Base-by-base conservation (phyloP, 2,113 vertebrate species). In the Bubo bubo region DNA sequence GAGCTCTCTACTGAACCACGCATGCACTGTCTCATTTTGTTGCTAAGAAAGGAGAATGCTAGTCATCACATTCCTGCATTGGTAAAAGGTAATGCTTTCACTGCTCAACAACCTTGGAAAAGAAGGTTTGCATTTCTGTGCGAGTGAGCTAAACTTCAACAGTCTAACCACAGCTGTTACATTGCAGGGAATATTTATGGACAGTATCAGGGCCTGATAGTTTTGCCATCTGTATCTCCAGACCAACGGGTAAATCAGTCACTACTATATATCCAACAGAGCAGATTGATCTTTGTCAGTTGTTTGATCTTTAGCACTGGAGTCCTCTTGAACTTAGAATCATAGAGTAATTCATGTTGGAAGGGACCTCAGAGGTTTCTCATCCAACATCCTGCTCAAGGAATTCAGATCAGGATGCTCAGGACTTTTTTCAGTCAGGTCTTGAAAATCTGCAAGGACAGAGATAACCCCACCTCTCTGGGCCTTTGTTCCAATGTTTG, bases 1-100 rank as follows among this genome's bases (percentile, higher is more conserved):
- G 75, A 88, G 12, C 34, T 75, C 58, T 59, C 80, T 21, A 55
- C 82, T 83, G 93, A 85, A 15, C 16, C 50, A 28, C 52, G 71
- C 9, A 6, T 68, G 67, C 96, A 96, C 75, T 98, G 97, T 77
- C 97, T 98, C 11, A 8, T 98, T 77, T 37, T 98, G 79, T 72
- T 98, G 70, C 94, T 98, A 89, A 97, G 98, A 47, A 98, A 95
- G 94, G 98, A 98, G 95, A 98, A 98, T 3, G 97, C 95, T 13
- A n/a, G 35, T 8, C 96, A 77, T n/a, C 98, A 98, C 84, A 35
- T 83, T 80, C 76, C 98, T 68, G 94, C 95, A 9, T 73, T 98
- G 53, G 17, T 98, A 47, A 96, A 96, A 98, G 98, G 98, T 98
- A 95, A 94, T 4, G 50, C 79, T 27, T 32, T 43, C 50, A 43